Percentiles rank a stretch among this genome's conserved stretches.
Conservation (phyloP, 2,113 vertebrate species). For the Sterna hirundo region DNA sequence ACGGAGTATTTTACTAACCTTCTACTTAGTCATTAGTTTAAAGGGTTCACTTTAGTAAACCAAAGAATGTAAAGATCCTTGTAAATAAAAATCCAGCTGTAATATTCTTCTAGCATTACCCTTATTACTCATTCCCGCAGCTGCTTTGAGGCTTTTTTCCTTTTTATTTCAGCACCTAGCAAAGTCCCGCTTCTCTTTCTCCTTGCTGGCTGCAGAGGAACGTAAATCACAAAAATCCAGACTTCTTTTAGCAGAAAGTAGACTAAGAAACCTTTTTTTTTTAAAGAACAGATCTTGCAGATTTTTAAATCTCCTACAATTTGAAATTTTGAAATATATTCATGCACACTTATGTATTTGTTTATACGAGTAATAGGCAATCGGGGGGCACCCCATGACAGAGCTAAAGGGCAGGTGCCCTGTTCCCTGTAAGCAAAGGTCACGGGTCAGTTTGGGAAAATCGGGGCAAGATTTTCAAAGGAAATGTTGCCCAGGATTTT, state of each 20-base stretch:
- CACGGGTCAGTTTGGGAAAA: not conserved
- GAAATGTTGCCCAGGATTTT: not conserved
- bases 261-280: not conserved
- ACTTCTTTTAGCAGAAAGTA: not conserved
- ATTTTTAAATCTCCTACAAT: not conserved
- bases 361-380: not conserved
- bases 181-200: not conserved
- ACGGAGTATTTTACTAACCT: not conserved
- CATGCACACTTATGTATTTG: not conserved
- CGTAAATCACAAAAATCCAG: not conserved
- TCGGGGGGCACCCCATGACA: not conserved
- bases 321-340: not conserved
- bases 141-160: not conserved
- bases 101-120: not conserved
- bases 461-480: not conserved
- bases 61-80: not conserved
- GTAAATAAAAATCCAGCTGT: not conserved
- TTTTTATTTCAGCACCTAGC: not conserved
- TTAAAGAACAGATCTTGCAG: not conserved
- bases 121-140: not conserved
- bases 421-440: not conserved
- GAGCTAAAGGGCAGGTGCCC: not conserved
- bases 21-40: not conserved
- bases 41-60: not conserved
- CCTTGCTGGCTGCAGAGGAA: not conserved